Conservation (phyloP, 2,888 invertebrate species). For the Strigamia crassipes region DNA sequence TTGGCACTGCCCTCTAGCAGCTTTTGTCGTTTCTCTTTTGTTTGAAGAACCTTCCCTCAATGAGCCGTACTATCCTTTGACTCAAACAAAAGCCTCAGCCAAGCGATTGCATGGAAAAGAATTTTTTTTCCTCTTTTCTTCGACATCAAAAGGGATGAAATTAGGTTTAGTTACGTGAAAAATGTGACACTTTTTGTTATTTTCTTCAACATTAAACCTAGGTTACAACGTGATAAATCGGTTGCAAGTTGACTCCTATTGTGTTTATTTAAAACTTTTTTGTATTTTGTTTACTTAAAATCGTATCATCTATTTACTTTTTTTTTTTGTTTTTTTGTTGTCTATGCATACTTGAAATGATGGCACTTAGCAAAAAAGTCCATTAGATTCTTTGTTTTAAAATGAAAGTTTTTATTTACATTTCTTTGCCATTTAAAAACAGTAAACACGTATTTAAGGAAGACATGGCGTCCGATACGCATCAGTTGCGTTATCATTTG, state of each 20-base stretch:
- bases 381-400: not conserved
- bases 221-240: not conserved
- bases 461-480: not conserved
- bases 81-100: slow-evolving; percentile 10
- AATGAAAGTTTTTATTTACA: not conserved
- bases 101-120: not conserved
- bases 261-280: not conserved
- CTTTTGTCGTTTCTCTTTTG: slow-evolving; percentile 33
- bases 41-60: slow-evolving; percentile 22
- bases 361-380: not conserved
- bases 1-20: slow-evolving; percentile 32
- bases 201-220: not conserved
- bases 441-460: not conserved
- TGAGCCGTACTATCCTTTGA: slow-evolving; percentile 35
- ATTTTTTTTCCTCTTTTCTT: not conserved
- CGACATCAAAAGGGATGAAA: not conserved
- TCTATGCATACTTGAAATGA: not conserved
- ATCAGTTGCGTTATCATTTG: not conserved
- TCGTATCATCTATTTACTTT: too few species aligned
- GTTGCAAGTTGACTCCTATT: not conserved
- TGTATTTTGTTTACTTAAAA: not conserved
- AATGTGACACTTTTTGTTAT: not conserved
- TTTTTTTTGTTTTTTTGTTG: too few species aligned
- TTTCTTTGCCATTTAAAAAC: not conserved
- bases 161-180: not conserved